phyloP scores from a whole-genome alignment of 2,888 invertebrate species.

The Acrocera orbiculus region DNA sequence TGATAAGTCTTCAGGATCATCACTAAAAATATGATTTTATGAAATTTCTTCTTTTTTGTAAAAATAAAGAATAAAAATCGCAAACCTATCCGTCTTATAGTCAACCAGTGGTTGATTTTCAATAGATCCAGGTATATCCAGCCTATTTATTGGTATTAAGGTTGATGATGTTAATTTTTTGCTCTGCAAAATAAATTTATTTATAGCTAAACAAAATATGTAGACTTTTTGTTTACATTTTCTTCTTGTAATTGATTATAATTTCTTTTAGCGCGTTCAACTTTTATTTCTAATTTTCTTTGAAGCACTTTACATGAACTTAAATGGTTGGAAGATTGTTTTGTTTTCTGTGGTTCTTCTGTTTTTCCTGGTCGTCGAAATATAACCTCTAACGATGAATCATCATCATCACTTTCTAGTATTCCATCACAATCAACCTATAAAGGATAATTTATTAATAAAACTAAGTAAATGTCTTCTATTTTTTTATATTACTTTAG shows the following conservation, averaged over 20 bases:
- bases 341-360: neutral
- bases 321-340: conserved; percentile 17
- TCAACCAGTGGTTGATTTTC: conserved; percentile 30
- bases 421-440: conserved; percentile 17
- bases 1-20: conserved; percentile 28
- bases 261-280: conserved; percentile 30
- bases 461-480: too few species aligned
- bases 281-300: conserved; percentile 30
- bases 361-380: conserved; percentile 16
- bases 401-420: conserved; percentile 7
- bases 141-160: conserved; percentile 28
- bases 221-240: conserved; percentile 4
- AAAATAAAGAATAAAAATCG: too few species aligned
- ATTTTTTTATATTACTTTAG: neutral
- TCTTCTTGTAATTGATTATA: conserved; percentile 27
- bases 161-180: conserved; percentile 24
- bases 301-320: conserved; percentile 30
- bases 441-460: too few species aligned
- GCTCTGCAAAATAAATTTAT: conserved; percentile 16
- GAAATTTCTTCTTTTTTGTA: neutral
- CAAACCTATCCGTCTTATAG: conserved; percentile 28
- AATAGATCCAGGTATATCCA: conserved; percentile 27
- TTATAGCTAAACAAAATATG: neutral
- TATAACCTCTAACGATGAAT: conserved; percentile 18
- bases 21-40: conserved; percentile 12